Conservation (phyloP, 2,797 vertebrate species). For the Staurois parvus region DNA sequence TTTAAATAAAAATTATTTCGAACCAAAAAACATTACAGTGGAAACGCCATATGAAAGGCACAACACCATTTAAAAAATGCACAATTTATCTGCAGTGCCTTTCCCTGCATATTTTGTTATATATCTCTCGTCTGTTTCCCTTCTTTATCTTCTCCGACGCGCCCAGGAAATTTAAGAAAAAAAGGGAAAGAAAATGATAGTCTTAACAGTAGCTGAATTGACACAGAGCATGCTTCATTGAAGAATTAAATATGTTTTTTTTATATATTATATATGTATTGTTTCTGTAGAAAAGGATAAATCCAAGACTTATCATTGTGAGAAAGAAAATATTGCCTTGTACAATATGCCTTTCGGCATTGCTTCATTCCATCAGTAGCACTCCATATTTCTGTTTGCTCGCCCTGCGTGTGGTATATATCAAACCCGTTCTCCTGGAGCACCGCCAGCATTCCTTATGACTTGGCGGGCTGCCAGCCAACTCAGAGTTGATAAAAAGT, state of each 20-base stretch:
- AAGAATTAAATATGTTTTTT: slow-evolving; percentile 30
- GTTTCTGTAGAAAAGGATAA: slow-evolving; percentile 40
- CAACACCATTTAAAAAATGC: not conserved
- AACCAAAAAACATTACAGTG: not conserved
- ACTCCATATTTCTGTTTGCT: not conserved
- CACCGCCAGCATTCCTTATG: not conserved
- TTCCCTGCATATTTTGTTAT: slow-evolving; percentile 2
- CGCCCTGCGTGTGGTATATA: slow-evolving; percentile 8
- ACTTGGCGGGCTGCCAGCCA: not conserved
- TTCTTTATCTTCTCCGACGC: not conserved
- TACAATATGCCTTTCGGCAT: not conserved
- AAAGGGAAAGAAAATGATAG: not conserved
- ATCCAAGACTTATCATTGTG: not conserved
- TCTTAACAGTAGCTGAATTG: slow-evolving; percentile 1
- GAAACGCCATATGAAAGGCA: not conserved
- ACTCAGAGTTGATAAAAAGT: not conserved
- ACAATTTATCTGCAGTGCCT: not conserved
- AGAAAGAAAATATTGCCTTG: not conserved
- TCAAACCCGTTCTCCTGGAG: slow-evolving; percentile 25
- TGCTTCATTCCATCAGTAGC: not conserved
- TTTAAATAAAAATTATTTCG: not conserved
- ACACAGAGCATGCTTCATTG: slow-evolving; percentile 10
- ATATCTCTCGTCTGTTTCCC: slow-evolving; percentile 1
- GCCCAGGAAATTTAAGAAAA: not conserved
- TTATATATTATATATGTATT: slow-evolving; percentile 41